Evolutionary conservation across 2,797 vertebrate species (phyloP), one percentile per base, ranked within the genome.

Genomic region (Scolopax rusticola): DNA sequence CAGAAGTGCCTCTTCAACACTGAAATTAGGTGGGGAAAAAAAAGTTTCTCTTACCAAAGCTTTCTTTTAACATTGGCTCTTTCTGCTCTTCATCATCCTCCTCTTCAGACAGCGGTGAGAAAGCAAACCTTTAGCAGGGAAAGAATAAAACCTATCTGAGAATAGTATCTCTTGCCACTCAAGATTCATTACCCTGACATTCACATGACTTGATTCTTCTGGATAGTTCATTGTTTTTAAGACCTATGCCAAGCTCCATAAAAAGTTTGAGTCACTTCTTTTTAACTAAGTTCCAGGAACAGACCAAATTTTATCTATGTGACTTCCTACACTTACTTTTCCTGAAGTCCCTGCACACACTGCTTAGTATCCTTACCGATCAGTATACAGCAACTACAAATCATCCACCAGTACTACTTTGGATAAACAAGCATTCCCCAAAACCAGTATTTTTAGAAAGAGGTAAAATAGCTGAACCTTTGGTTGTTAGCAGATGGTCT

Each of bases 11-110:
- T n/a, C 48, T 68, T 82, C 67, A 93, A 78, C 17, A 64, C 2
- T 40, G 43, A 79, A 77, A 84, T 41, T 20, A 33, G 11, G 30
- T 11, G 12, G 20, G 25, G 41, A 3, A 8, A 36, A 8, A 36
- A 54, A 30, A 8, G 4, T 9, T 33, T 45, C 74, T 84, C 76
- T 79, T 94, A 97, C 99, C 99, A 95, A 99, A 99, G 59, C 99
- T 99, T 97, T 99, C 99, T 87, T 99, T 99, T 89, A 99, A 96
- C 99, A 99, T 99, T 25, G 99, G 99, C 77, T 99, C 99, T 96
- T 99, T 99, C 90, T 99, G 99, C 60, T 99, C 99, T 87, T 99
- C 99, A 11, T 99, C 99, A 0, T 99, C 99, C 3, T 99, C 99
- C 30, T 99, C 99, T 93, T 99, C 99, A 75, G 99, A 99, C 65